phyloP scores from a whole-genome alignment of 1,140 invertebrate genomes.

The Anastatus disparis region DNA sequence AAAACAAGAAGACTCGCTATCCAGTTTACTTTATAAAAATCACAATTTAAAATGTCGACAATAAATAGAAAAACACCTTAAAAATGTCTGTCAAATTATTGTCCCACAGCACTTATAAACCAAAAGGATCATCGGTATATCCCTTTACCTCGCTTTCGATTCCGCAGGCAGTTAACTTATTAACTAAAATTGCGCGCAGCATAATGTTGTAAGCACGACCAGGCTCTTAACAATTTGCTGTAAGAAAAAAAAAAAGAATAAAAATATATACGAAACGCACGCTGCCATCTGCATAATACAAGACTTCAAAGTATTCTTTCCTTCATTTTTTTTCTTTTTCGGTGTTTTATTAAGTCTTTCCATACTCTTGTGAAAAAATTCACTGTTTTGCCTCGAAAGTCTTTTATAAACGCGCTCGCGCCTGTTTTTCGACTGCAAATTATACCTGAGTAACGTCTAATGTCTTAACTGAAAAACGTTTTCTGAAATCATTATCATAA shows the following conservation, averaged over 20 bases:
- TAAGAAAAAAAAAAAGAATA: no score
- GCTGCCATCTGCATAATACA: conserved; percentile 56
- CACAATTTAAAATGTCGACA: not conserved
- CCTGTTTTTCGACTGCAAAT: conserved; percentile 53
- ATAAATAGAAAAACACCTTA: not conserved
- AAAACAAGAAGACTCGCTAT: no score
- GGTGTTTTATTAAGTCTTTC: no score
- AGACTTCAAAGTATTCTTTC: not conserved
- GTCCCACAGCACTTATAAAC: not conserved
- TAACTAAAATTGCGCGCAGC: conserved; percentile 39
- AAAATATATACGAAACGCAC: no score
- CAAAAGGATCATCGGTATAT: no score
- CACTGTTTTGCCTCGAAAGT: conserved; percentile 35
- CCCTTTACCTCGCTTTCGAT: conserved; percentile 3
- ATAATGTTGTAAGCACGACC: conserved; percentile 12
- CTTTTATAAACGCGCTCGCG: conserved; percentile 48
- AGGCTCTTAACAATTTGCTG: not conserved
- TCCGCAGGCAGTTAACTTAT: conserved; percentile 22
- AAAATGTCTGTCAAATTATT: conserved; percentile 10
- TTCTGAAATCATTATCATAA: conserved; percentile 62
- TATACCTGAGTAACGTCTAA: conserved; percentile 59
- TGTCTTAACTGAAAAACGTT: conserved; percentile 63
- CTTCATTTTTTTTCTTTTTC: conserved; percentile 47
- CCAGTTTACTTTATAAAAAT: no score
- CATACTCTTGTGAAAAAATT: no score